Conservation (phyloP, 2,888 invertebrate genomes). For the Tipula unca region DNA sequence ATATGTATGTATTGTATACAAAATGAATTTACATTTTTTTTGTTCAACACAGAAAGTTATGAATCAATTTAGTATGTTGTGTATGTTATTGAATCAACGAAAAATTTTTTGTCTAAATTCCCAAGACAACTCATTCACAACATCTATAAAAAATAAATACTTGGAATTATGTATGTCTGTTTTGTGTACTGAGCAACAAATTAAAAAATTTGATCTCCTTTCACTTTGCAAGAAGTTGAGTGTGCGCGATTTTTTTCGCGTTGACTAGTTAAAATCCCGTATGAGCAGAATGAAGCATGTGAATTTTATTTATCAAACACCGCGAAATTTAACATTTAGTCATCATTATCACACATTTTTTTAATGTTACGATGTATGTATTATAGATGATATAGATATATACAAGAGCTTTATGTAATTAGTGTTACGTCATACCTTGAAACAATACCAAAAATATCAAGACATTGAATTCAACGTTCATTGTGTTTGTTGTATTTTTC, state of each 20-base stretch:
- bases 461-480: background rate
- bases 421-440: background rate
- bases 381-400: too few relatives aligned
- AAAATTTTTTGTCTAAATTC: background rate
- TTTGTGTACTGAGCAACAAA: background rate
- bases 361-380: background rate
- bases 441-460: background rate
- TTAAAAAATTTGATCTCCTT: background rate
- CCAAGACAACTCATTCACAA: slow-evolving; percentile 14
- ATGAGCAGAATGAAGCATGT: background rate
- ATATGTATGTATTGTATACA: background rate
- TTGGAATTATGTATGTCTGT: background rate
- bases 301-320: background rate
- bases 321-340: background rate
- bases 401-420: background rate
- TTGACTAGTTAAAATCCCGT: background rate
- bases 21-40: background rate
- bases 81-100: background rate
- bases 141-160: background rate
- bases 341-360: background rate
- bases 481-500: background rate
- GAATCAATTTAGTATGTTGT: background rate
- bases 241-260: background rate
- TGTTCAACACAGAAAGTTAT: background rate
- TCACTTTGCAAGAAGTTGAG: background rate